Percentiles rank a stretch among this genome's conserved stretches.
Conservation (phyloP, 2,888 invertebrate genomes). For the Diachrysia chrysitis region DNA sequence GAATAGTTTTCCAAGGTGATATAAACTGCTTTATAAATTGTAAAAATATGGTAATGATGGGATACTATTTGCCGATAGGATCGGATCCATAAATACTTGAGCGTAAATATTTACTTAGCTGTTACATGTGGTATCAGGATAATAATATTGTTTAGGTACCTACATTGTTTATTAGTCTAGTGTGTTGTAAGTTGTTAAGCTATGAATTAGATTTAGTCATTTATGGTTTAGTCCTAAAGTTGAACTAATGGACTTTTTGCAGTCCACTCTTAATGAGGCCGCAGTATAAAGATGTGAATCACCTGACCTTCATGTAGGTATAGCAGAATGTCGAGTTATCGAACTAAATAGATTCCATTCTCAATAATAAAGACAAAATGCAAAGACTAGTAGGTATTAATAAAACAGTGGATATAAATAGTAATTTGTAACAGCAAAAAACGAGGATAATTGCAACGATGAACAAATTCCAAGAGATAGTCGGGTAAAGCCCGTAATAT, state of each 20-base stretch:
- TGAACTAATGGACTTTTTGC: conserved; percentile 4
- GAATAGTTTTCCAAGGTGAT: conserved; percentile 21
- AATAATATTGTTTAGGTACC: no score
- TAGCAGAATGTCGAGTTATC: neutral
- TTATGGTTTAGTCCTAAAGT: neutral
- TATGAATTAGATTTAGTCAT: neutral
- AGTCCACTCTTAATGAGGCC: neutral
- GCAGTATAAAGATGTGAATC: neutral
- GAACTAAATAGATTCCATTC: conserved; percentile 11
- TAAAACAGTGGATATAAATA: conserved; percentile 17
- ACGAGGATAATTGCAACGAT: conserved; percentile 44
- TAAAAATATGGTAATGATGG: conserved; percentile 12
- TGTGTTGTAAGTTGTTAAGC: neutral
- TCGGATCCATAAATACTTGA: neutral
- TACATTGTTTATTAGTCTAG: neutral
- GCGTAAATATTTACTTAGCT: neutral
- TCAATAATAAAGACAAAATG: conserved; percentile 24
- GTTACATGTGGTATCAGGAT: neutral
- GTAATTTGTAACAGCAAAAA: conserved; percentile 45
- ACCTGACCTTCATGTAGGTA: neutral
- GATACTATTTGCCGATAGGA: neutral
- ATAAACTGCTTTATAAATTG: conserved; percentile 25
- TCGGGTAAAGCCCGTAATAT: conserved; percentile 51
- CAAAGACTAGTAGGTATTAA: conserved; percentile 24
- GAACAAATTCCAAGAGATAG: conserved; percentile 51